These are phyloP conservation scores for Hirtodrosophila trivittata DNA, from an alignment of 2,888 invertebrate genomes.

Conservation along the genomic window DNA sequence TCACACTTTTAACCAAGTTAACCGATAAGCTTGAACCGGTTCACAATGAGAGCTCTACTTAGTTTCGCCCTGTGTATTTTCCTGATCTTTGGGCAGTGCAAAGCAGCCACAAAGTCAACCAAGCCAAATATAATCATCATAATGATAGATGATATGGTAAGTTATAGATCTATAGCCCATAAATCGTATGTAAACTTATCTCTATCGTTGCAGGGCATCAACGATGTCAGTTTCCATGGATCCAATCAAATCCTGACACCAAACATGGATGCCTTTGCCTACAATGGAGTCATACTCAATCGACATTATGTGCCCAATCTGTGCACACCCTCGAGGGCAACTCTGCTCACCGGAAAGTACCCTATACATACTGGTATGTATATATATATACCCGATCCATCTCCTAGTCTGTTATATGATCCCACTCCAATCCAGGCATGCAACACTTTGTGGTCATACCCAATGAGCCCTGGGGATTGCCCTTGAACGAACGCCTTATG, in stretches of 20 bases:
- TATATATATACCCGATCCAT: too few relatives aligned
- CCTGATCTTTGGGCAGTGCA: constrained; percentile 1
- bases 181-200: neutral
- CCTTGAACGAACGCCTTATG: constrained; percentile 87
- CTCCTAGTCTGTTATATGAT: too few relatives aligned
- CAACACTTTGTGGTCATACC: constrained; percentile 89
- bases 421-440: constrained; percentile 88
- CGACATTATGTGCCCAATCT: constrained; percentile 92
- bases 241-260: constrained; percentile 95
- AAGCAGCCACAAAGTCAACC: constrained; percentile 8
- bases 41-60: constrained; percentile 2
- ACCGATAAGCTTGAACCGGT: neutral
- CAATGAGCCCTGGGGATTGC: constrained; percentile 90
- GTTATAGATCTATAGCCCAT: neutral
- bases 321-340: constrained; percentile 93
- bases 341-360: constrained; percentile 93
- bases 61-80: constrained; percentile 9
- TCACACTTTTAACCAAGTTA: neutral
- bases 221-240: constrained; percentile 96
- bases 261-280: constrained; percentile 94
- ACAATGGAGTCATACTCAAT: constrained; percentile 93
- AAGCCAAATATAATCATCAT: constrained; percentile 90
- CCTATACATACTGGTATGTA: constrained; percentile 90
- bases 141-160: constrained; percentile 90
- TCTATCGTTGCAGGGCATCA: constrained; percentile 89